Evolutionary conservation across 2,113 vertebrate genomes (phyloP), one percentile per base, ranked within the genome.

Genomic region (Raja brachyura): DNA sequence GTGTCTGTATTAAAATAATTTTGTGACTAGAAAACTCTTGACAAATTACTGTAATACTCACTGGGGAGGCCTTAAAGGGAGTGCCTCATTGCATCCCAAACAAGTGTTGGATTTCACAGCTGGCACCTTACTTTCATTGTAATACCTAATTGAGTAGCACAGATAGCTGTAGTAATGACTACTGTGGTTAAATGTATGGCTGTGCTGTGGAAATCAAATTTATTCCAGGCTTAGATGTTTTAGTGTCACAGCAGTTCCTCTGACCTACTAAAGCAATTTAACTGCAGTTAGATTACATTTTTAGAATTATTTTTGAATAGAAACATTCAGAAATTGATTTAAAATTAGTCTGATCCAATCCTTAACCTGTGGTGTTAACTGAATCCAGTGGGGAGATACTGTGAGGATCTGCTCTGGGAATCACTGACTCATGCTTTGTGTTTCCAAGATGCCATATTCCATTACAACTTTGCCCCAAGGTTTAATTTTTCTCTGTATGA

Each of bases 141-240:
- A 16, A 48, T 39, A 61, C 20, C 20, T 70, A 7, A 48, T 31
- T 10, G 20, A 22, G 25, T 86, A 61, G 54, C 83, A 63, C 56
- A 61, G 56, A 54, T 81, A 10, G 59, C 31, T 92, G 16, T 68
- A 92, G 31, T 68, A 66, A 70, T 48, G 66, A 92, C 66, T 39
- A 48, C 31, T 73, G 10, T 92, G 66, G 33, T 39, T 92, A 73
- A 92, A 92, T 73, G 66, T 73, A 31, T 70, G 31, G 33, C 88
- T 70, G 33, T 73, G 66, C 66, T 92, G 88, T 73, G 39, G 88
- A 73, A 73, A 92, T 92, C 66, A 20, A 22, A 70, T 73, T 92
- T 73, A 92, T 73, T 48, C 88, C 88, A 48, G 16, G 68, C 14
- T 9, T 63, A 70, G 39, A 48, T 92, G 33, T 92, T 28, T 48